Base-by-base conservation (phyloP, 2,797 vertebrate species). In the Peromyscus attwateri region DNA sequence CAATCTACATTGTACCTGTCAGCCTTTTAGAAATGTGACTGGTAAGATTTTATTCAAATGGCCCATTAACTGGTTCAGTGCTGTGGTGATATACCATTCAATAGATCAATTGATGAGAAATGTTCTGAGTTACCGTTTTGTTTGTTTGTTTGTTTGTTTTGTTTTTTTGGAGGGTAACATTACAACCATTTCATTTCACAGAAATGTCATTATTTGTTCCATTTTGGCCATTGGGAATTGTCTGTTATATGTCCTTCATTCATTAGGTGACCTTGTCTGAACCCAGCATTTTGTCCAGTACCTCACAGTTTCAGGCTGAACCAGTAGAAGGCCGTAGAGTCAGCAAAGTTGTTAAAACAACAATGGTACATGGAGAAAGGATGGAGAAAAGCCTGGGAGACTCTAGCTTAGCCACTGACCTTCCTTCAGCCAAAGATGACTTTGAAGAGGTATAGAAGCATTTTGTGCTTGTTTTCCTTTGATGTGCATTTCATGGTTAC, bases 321-420 rank as follows among this genome's bases (percentile, higher is more conserved):
- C 99, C 99, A 0, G 99, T 99, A 49, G 99, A 99, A 97, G 99
- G 99, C 96, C 99, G 99, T 68, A 99, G 99, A 97, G 99, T 99
- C 98, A 99, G 99, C 99, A 99, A 99, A 98, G 99, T 99, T 73
- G 98, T 99, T 92, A 99, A 99, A 98, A 99, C 99, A 29, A 99
- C 99, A 0, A 96, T 99, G 93, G 98, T 99, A 89, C 99, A 98
- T 49, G 99, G 99, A 16, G 99, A 99, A 98, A 99, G 99, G 98
- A 99, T 96, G 95, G 99, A 99, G 98, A 99, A 99, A 97, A 99
- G 98, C 75, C 98, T 98, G 3, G 99, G 99, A 92, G 99, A 99
- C 96, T 93, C 99, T 70, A 99, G 99, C 6, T 98, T 99, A 98
- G 99, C 99, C 96, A 97, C 98, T 92, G 99, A 99, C 97, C 99